Conservation (phyloP, 2,888 invertebrate genomes). For the Dioctria linearis region DNA sequence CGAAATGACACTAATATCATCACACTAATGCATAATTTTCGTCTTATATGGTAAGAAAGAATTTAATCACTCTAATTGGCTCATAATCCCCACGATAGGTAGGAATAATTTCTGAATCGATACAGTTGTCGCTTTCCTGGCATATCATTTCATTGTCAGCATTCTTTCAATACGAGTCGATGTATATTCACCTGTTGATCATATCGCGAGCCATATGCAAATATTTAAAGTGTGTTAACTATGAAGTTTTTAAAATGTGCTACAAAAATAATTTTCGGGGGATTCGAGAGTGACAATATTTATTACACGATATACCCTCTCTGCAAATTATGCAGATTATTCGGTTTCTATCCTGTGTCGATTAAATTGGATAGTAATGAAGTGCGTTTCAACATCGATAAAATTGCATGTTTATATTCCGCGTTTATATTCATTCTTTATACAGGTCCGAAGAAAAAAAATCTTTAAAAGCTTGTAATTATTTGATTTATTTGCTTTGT, state of each 20-base stretch:
- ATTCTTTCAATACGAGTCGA: too few species aligned
- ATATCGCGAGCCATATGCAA: too few species aligned
- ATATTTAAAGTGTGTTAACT: not conserved
- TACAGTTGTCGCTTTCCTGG: too few species aligned
- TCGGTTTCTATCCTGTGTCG: slow-evolving; percentile 61
- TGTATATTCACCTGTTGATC: too few species aligned
- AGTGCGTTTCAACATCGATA: not conserved
- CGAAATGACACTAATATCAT: too few species aligned
- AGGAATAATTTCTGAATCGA: slow-evolving; percentile 4
- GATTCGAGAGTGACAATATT: slow-evolving; percentile 43
- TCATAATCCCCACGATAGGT: not conserved
- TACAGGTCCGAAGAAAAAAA: slow-evolving; percentile 34
- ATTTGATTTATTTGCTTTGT: not conserved
- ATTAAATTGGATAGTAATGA: slow-evolving; percentile 20
- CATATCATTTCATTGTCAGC: too few species aligned
- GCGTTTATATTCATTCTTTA: slow-evolving; percentile 39
- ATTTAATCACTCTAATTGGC: slow-evolving; percentile 38
- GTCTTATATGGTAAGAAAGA: not conserved
- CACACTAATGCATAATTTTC: too few species aligned
- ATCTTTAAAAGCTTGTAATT: not conserved
- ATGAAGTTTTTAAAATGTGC: slow-evolving; percentile 22
- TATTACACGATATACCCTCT: slow-evolving; percentile 63
- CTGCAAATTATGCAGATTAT: slow-evolving; percentile 62
- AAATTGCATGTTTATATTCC: slow-evolving; percentile 36
- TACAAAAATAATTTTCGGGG: slow-evolving; percentile 24